Base-by-base conservation (phyloP, 1,140 invertebrate species). In the Oedothorax gibbosus region DNA sequence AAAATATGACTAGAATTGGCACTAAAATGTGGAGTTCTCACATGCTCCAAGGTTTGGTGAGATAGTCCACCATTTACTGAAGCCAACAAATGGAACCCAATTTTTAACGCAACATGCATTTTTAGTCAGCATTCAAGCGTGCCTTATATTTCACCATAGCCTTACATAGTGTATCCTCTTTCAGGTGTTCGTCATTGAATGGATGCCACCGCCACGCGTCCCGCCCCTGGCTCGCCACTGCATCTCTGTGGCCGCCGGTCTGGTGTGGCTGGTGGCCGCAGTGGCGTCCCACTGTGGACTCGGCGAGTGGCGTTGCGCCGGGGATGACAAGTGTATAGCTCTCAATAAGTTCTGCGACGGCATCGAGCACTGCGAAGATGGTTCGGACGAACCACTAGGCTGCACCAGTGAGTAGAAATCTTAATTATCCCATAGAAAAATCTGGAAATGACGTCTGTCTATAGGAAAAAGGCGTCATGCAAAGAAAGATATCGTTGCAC, bases 321-420 rank as follows among this genome's bases (percentile, higher is more conserved):
- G 54, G 14, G 83, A 78, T 8, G 82, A 77, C 21, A 92, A 92
- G 87, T 97, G 96, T 91, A 92, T 96, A 85, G 93, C 94, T 77
- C 92, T 95, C 80, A 95, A 95, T 91, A 93, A 94, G 89, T 95
- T 93, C 89, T 97, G 96, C 91, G 95, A 97, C 89, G 93, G 94
- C 86, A 91, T 93, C 83, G 94, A 96, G 90, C 94, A 97, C 89
- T 97, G 96, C 88, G 94, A 94, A 0, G 96, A 97, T 89, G 93
- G 93, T 51, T 95, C 93, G 51, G 95, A 97, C 89, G 96, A 97
- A 89, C 94, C 94, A 49, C 92, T 94, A 88, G 94, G 94, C 89
- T 97, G 96, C 89, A 95, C 95, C 90, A 94, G 96, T 97, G 90
- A 96, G 95, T 35, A 35, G 35, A 35, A 35, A 35, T 35, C 1